phyloP scores from a whole-genome alignment of 1,140 invertebrate genomes.

The Antheraea mylitta region DNA sequence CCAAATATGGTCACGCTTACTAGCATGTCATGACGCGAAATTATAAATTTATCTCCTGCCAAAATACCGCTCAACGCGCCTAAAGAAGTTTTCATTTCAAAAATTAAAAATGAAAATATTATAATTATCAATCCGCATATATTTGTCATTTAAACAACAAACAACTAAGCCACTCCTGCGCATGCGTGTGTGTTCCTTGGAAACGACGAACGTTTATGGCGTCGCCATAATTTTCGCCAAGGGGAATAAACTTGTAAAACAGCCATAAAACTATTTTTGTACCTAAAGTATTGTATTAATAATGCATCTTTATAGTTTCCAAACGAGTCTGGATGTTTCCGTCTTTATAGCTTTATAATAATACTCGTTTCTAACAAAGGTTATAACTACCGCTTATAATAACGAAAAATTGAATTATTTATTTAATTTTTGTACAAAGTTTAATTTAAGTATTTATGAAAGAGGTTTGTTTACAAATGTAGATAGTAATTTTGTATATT shows the following conservation, averaged over 20 bases:
- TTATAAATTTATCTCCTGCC: too few relatives aligned
- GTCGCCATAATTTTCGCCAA: constrained; percentile 14
- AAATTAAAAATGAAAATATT: too few relatives aligned
- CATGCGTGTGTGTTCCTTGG: constrained; percentile 8
- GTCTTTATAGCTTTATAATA: background rate
- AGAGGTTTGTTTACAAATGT: too few relatives aligned
- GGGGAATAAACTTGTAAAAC: constrained; percentile 36
- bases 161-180: constrained; percentile 14
- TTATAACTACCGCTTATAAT: too few relatives aligned
- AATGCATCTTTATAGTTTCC: background rate
- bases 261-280: background rate
- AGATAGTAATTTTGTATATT: too few relatives aligned
- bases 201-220: constrained; percentile 27
- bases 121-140: background rate
- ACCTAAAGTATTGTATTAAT: background rate
- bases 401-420: too few relatives aligned
- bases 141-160: background rate
- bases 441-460: too few relatives aligned
- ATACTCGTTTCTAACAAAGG: background rate
- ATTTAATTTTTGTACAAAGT: too few relatives aligned
- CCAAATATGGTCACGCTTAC: too few relatives aligned
- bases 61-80: too few relatives aligned
- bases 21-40: too few relatives aligned
- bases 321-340: background rate
- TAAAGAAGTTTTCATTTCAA: too few relatives aligned